Base-by-base conservation (phyloP, 2,797 vertebrate species). In the Remorina albescens region DNA sequence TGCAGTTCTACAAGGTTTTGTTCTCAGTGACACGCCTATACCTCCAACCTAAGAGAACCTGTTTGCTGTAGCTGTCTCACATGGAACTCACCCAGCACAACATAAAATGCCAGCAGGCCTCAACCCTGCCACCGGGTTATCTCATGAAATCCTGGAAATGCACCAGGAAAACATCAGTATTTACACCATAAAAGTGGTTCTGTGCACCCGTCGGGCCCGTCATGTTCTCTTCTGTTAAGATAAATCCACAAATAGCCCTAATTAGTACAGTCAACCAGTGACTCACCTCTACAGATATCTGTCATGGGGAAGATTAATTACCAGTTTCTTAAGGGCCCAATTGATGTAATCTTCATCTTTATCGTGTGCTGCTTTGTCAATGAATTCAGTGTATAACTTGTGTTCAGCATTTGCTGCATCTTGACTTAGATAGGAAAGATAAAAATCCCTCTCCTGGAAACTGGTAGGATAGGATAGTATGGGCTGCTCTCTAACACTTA, bases 1-100 rank as follows among this genome's bases (percentile, higher is more conserved):
- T 15, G 10, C n/a, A 51, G 62, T 78, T 84, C 74, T 36, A 21
- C 61, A 2, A 30, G 50, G 55, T 88, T 78, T 87, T 77, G 79
- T 83, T 83, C 71, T 81, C 9, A 21, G 42, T 53, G 81, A 84
- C 89, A 90, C 83, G 1, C 89, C 89, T 78, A 68, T n/a, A 62
- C 44, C 59, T 82, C 42, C 47, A 68, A 61, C 55, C 71, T 74
- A 8, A 86, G 59, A 80, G 49, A 88, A 90, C 89, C 89, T 76
- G 88, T 90, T 92, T 82, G 47, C 49, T 8, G 57, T 58, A 68
- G 66, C 58, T 62, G 53, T 77, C 53, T 71, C 30, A 39, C 21
- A 49, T 74, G 62, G 50, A 78, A 68, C 56, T 71, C 59, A 70
- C 21, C 56, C 73, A 71, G 55, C 42, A 30, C 1, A 21, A 5